A percentile compares a stretch with the other conserved stretches of the same genome.
These are phyloP conservation scores for Collichthys lucidus DNA, from an alignment of 2,113 vertebrate genomes.

Conservation along the genomic window DNA sequence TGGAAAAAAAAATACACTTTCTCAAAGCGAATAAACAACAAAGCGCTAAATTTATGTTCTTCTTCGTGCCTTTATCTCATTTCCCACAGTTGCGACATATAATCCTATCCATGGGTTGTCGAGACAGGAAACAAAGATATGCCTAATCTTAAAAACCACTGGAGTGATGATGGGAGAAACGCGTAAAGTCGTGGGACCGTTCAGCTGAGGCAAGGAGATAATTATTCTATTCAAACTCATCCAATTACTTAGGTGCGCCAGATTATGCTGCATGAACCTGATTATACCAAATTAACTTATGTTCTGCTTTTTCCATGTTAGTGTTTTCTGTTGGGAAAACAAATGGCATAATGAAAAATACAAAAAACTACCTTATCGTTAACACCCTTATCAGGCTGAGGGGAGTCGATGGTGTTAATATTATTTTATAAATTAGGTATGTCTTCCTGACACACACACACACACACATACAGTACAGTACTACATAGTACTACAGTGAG, in stretches of 20 bases:
- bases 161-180: conserved; percentile 61
- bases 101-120: conserved; percentile 67
- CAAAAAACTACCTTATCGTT: conserved; percentile 34
- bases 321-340: neutral
- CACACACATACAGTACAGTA: neutral
- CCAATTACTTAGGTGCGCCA: neutral
- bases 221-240: neutral
- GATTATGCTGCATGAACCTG: neutral
- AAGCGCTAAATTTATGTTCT: conserved; percentile 5
- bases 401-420: conserved; percentile 19
- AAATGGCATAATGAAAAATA: neutral
- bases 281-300: neutral
- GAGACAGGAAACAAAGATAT: conserved; percentile 72
- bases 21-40: conserved; percentile 8
- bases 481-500: neutral
- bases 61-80: conserved; percentile 28
- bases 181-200: neutral
- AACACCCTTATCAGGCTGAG: conserved; percentile 9
- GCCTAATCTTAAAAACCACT: conserved; percentile 59
- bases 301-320: neutral
- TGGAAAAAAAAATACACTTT: conserved; percentile 12
- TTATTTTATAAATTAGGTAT: conserved; percentile 46
- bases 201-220: neutral
- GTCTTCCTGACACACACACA: conserved; percentile 25
- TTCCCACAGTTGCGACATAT: conserved; percentile 55